Evolutionary conservation across 2,888 invertebrate genomes (phyloP).

Genomic region (Eupsilia transversa): DNA sequence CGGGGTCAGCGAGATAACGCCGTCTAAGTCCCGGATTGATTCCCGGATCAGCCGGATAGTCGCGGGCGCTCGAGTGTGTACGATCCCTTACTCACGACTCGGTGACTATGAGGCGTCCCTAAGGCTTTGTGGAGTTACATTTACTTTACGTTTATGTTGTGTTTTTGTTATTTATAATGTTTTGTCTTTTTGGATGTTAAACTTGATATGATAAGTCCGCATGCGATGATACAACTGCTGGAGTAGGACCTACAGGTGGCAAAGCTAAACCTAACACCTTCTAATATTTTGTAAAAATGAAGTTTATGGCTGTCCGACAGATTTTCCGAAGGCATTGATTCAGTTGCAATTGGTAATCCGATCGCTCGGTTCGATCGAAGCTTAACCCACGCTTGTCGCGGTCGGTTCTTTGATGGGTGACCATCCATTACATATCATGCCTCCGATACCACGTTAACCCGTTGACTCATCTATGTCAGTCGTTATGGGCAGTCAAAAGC

Average conservation of each 20-base stretch:
- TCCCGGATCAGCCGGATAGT: constrained; percentile 86
- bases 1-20: constrained; percentile 88
- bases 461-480: neutral
- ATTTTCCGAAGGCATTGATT: neutral
- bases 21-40: constrained; percentile 88
- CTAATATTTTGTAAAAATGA: neutral
- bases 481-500: neutral
- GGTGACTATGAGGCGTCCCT: constrained; percentile 81
- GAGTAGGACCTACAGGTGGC: neutral
- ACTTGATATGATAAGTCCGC: neutral
- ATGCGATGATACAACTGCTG: neutral
- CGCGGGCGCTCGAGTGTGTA: constrained; percentile 82
- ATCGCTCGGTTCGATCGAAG: neutral
- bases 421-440: neutral
- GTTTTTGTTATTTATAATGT: constrained; percentile 26
- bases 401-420: neutral
- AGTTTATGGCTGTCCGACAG: neutral
- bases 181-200: constrained; percentile 18
- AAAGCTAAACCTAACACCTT: too few species aligned
- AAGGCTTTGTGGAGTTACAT: constrained; percentile 75
- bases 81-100: constrained; percentile 87
- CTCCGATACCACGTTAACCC: neutral
- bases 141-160: constrained; percentile 47
- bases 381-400: neutral
- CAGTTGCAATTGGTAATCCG: neutral